phyloP scores from a whole-genome alignment of 2,797 vertebrate genomes.

The Ambastaia sidthimunki region DNA sequence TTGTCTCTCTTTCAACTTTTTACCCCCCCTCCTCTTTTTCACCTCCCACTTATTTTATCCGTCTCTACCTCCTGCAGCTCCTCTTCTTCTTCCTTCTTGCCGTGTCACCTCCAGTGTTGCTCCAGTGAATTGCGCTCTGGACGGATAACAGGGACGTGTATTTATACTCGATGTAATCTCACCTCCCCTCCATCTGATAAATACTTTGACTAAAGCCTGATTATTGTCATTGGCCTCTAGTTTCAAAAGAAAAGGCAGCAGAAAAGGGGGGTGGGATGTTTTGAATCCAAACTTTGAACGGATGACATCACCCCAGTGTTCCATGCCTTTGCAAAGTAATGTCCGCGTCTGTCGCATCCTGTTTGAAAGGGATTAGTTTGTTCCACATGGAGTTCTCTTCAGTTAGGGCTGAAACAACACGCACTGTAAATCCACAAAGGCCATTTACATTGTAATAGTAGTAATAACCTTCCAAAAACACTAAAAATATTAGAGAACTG shows the following conservation, averaged over 20 bases:
- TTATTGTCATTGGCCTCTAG: slow-evolving; percentile 73
- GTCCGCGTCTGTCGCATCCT: slow-evolving; percentile 71
- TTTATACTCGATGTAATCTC: slow-evolving; percentile 77
- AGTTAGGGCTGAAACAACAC: slow-evolving; percentile 71
- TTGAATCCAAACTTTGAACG: slow-evolving; percentile 74
- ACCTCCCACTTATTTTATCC: slow-evolving; percentile 38
- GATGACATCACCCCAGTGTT: slow-evolving; percentile 68
- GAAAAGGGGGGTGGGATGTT: slow-evolving; percentile 63
- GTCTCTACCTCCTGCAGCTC: slow-evolving; percentile 34
- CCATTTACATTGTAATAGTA: slow-evolving; percentile 75
- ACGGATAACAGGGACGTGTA: slow-evolving; percentile 77
- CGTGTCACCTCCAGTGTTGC: slow-evolving; percentile 67
- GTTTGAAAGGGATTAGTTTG: slow-evolving; percentile 74
- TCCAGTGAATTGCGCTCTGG: slow-evolving; percentile 67
- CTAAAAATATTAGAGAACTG: not conserved
- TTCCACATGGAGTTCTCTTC: slow-evolving; percentile 73
- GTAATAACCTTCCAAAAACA: slow-evolving; percentile 68
- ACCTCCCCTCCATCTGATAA: slow-evolving; percentile 73
- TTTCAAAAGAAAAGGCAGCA: slow-evolving; percentile 69
- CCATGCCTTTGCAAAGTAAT: slow-evolving; percentile 71
- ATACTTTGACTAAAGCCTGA: slow-evolving; percentile 71
- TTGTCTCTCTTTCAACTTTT: slow-evolving; percentile 60
- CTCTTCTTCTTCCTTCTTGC: slow-evolving; percentile 57
- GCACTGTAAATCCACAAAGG: slow-evolving; percentile 70
- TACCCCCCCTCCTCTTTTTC: slow-evolving; percentile 12